Evolutionary conservation across 2,113 vertebrate genomes (phyloP).

Genomic region (Mohoua ochrocephala): DNA sequence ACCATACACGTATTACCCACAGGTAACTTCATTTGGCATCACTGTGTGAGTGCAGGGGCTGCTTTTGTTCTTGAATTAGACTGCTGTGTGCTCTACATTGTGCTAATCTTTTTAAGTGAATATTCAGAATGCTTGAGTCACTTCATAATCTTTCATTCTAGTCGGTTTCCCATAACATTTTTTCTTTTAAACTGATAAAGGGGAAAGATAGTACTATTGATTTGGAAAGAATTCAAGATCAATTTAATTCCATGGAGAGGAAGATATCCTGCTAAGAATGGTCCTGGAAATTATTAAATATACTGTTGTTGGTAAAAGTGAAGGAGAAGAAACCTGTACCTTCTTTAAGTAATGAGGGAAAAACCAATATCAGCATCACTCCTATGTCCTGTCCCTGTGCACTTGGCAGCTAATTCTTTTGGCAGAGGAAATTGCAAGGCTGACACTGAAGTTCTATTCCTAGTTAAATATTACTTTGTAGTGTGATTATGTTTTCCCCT

Average conservation of each 20-base stretch:
- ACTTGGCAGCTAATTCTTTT: background rate
- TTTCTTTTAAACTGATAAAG: background rate
- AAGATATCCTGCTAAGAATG: background rate
- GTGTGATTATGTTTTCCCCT: background rate
- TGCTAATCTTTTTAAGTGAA: background rate
- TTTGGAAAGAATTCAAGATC: background rate
- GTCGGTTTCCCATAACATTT: background rate
- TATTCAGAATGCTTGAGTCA: background rate
- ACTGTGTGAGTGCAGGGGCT: background rate
- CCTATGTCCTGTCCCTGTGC: background rate
- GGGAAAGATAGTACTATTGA: background rate
- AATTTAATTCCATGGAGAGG: background rate
- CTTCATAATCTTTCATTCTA: background rate
- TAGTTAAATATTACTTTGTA: background rate
- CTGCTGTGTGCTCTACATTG: background rate
- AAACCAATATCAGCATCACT: background rate
- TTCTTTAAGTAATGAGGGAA: background rate
- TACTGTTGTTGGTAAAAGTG: background rate
- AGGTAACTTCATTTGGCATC: constrained; percentile 52
- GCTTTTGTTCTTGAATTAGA: background rate
- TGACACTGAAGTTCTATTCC: background rate
- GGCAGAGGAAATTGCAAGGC: background rate
- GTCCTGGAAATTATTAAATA: background rate
- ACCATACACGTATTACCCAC: constrained; percentile 77
- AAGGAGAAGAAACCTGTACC: background rate